Evolutionary conservation across 2,888 invertebrate genomes (phyloP), one percentile per base, ranked within the genome.

Genomic region (Cryptocheilus praepositus): DNA sequence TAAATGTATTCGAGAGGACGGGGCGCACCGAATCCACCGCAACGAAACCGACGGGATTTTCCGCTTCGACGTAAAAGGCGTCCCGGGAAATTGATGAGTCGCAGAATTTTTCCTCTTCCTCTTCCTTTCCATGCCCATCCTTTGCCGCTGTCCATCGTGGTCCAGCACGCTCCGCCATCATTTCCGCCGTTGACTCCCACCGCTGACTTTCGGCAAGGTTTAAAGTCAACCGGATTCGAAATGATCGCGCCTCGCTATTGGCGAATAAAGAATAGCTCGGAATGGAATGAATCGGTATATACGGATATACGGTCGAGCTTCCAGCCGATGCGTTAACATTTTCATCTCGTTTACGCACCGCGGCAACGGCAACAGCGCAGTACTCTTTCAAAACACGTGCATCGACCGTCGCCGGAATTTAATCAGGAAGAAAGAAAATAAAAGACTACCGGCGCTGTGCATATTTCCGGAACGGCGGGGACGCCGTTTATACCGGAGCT

Each of bases 1-100:
- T 69, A 75, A 73, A 70, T 69, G 67, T 72, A 73, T 71, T 70
- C 68, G 61, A 57, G 67, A 58, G 61, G 49, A 45, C 68, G 16
- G 64, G 63, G 61, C 11, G 11, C 25, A 54, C 58, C 51, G 63
- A 56, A 61, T 71, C 60, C 53, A n/a, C 49, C 61, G 69, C 70
- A 66, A 62, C 61, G 59, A 71, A 54, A 64, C 63, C 54, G 54
- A 49, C 68, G 61, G 55, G 69, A 65, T 70, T 73, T 71, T 63
- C 64, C 58, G 62, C 51, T 61, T 58, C 54, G 60, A 45, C 57
- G 64, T 61, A 45, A 55, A 55, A 64, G 64, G 55, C 57, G 51
- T 46, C 57, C 67, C 44, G 18, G 56, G 46, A 68, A 73, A 77
- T 77, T 68, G 68, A 77, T 70, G 64, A 64, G 66, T 55, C 56